phyloP scores from a whole-genome alignment of 2,113 vertebrate species.

The Chiloscyllium plagiosum region DNA sequence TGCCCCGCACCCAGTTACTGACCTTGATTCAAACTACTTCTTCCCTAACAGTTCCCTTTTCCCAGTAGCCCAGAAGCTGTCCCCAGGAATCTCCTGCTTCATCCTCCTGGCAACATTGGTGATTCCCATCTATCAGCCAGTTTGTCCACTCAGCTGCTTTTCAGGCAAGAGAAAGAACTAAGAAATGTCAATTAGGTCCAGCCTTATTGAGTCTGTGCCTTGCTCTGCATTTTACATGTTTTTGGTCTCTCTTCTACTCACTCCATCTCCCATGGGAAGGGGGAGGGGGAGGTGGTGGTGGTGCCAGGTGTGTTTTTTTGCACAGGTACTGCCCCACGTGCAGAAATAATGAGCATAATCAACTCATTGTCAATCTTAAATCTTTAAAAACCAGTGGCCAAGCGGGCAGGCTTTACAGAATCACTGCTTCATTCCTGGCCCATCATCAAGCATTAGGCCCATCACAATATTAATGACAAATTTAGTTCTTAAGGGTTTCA shows the following conservation, averaged over 20 bases:
- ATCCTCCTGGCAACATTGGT: neutral
- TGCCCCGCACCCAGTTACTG: neutral
- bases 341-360: neutral
- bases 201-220: neutral
- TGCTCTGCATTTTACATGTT: neutral
- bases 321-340: neutral
- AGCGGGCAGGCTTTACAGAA: neutral
- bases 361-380: neutral
- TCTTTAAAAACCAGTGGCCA: neutral
- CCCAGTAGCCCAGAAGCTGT: neutral
- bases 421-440: neutral
- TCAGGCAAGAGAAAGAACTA: neutral
- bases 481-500: neutral
- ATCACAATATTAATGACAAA: neutral
- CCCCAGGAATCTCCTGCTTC: neutral
- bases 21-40: no score
- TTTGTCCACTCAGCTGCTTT: neutral
- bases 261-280: neutral
- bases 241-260: neutral
- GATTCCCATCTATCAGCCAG: neutral
- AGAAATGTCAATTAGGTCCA: neutral
- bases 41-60: neutral
- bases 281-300: no score
- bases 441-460: neutral
- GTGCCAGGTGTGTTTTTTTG: neutral